Conservation (phyloP, 2,113 vertebrate genomes). For the Anas platyrhynchos region DNA sequence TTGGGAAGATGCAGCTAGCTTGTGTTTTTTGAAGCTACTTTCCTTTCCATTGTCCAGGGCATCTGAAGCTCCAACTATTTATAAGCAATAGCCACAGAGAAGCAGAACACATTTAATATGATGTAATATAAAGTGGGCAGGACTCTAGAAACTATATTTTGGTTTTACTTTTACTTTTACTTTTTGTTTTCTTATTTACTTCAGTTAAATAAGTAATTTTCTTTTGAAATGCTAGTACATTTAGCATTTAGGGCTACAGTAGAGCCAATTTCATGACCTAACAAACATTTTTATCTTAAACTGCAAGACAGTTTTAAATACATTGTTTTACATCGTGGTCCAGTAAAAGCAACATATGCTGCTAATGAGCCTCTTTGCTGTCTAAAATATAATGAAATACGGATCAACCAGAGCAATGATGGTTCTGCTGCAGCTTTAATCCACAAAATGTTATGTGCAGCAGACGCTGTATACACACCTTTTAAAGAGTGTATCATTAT, state of each 20-base stretch:
- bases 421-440: background rate
- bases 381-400: background rate
- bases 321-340: background rate
- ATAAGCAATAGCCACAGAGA: background rate
- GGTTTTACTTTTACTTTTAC: background rate
- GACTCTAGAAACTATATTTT: background rate
- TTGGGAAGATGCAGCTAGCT: background rate
- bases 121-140: background rate
- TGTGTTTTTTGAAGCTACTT: background rate
- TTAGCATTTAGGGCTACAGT: background rate
- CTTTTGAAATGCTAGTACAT: background rate
- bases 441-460: background rate
- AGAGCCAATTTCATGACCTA: background rate
- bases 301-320: background rate
- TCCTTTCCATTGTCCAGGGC: background rate
- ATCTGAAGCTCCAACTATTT: background rate
- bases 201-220: background rate
- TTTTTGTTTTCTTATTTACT: background rate
- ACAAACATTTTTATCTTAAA: background rate
- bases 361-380: background rate
- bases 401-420: background rate
- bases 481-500: background rate
- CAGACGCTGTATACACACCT: background rate
- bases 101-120: background rate
- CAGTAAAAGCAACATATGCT: background rate